A percentile compares a stretch with the other conserved stretches of the same genome.
These are phyloP conservation scores for Aphelenchoides fujianensis DNA, from an alignment of 1,140 invertebrate genomes.

Conservation along the genomic window DNA sequence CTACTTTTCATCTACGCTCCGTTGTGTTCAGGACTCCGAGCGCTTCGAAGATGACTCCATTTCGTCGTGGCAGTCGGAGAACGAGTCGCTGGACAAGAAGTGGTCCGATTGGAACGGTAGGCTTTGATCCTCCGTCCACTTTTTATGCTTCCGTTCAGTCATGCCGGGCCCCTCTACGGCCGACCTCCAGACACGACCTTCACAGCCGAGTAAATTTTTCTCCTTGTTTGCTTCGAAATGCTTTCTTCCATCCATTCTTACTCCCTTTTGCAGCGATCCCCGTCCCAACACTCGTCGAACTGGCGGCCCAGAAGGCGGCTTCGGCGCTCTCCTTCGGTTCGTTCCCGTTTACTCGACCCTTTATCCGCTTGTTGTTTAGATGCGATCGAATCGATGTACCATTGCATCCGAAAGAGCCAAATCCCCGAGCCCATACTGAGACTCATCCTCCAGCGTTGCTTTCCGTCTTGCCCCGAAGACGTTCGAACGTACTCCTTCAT, in stretches of 20 bases:
- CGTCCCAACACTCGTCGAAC: constrained; percentile 26
- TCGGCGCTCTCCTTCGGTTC: constrained; percentile 39
- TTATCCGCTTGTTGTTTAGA: too few species aligned
- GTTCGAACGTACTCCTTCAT: constrained; percentile 47
- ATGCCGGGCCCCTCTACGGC: not conserved
- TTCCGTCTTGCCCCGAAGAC: constrained; percentile 35
- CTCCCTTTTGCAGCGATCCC: constrained; percentile 20
- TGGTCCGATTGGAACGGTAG: constrained; percentile 29
- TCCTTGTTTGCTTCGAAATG: too few species aligned
- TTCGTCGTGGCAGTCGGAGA: constrained; percentile 38
- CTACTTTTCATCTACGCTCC: constrained; percentile 3
- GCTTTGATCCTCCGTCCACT: not conserved
- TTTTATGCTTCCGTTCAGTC: too few species aligned
- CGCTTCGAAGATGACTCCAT: constrained; percentile 43
- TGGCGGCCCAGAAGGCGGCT: constrained; percentile 36
- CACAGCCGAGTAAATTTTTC: not conserved
- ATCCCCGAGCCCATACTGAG: constrained; percentile 33
- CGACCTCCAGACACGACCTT: too few species aligned
- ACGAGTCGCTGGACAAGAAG: constrained; percentile 41
- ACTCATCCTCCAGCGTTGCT: constrained; percentile 38
- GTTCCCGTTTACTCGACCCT: too few species aligned
- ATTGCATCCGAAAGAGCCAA: too few species aligned
- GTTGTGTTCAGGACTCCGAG: constrained; percentile 34
- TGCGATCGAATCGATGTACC: constrained; percentile 35
- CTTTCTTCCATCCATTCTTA: too few species aligned